Percentiles rank a stretch among this genome's conserved stretches.
phyloP scores from a whole-genome alignment of 2,888 invertebrate genomes.

The Orgyia antiqua region DNA sequence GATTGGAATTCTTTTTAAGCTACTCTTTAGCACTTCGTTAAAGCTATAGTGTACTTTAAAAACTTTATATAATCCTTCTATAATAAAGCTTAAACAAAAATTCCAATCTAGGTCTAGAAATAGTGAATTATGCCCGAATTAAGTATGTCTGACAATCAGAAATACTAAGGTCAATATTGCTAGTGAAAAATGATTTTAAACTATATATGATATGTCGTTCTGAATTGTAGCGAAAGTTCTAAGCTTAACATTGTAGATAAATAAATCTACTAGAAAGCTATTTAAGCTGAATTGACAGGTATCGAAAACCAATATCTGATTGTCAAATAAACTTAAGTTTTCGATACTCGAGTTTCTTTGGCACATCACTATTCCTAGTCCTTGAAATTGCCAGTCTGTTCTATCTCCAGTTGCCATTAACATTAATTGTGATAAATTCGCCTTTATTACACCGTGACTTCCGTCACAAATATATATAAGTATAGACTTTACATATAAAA shows the following conservation, averaged over 20 bases:
- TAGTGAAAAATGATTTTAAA: too few species aligned
- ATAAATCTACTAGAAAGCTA: not conserved
- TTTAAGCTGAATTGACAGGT: not conserved
- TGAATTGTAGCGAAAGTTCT: not conserved
- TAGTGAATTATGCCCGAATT: slow-evolving; percentile 4
- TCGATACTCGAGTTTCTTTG: not conserved
- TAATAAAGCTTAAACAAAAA: slow-evolving; percentile 11
- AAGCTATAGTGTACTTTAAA: slow-evolving; percentile 15
- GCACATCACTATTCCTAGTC: slow-evolving; percentile 18
- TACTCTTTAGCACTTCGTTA: slow-evolving; percentile 13
- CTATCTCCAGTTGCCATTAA: slow-evolving; percentile 20
- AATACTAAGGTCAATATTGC: too few species aligned
- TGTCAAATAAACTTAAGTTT: not conserved
- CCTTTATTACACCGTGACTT: slow-evolving; percentile 21
- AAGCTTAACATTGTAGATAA: not conserved
- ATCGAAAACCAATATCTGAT: not conserved
- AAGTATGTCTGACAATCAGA: not conserved
- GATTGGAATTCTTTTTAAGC: slow-evolving; percentile 15
- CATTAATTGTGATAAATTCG: slow-evolving; percentile 38
- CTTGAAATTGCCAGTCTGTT: slow-evolving; percentile 5
- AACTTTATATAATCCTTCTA: slow-evolving; percentile 2
- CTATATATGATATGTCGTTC: slow-evolving; percentile 7
- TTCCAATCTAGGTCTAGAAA: slow-evolving; percentile 21
- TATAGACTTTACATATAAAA: slow-evolving; percentile 24
- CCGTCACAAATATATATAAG: slow-evolving; percentile 23